phyloP scores from a whole-genome alignment of 2,888 invertebrate species.

The Muscina levida region DNA sequence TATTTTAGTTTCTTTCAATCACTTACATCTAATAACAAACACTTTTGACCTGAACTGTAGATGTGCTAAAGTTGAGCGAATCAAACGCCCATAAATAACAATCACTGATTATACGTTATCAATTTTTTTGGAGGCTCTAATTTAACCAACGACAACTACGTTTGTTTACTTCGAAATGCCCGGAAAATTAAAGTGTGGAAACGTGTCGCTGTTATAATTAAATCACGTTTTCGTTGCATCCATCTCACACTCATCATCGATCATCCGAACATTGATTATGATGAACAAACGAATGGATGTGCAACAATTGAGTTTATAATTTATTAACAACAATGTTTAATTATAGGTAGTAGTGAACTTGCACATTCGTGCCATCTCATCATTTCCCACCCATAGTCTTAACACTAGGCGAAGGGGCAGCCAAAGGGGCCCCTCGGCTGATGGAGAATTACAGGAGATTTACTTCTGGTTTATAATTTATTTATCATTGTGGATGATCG shows the following conservation, averaged over 20 bases:
- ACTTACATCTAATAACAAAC: too few species aligned
- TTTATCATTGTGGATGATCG: slow-evolving; percentile 26
- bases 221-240: slow-evolving; percentile 40
- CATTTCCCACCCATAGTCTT: background rate
- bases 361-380: background rate
- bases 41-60: too few species aligned
- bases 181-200: slow-evolving; percentile 23
- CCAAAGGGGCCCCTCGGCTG: background rate
- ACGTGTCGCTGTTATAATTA: slow-evolving; percentile 38
- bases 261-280: slow-evolving; percentile 9
- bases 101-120: background rate
- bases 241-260: background rate
- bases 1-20: too few species aligned
- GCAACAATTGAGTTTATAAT: slow-evolving; percentile 1
- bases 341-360: slow-evolving; percentile 7
- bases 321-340: slow-evolving; percentile 14
- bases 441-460: background rate
- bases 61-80: too few species aligned
- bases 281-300: slow-evolving; percentile 11
- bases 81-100: background rate
- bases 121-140: background rate
- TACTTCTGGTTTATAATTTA: slow-evolving; percentile 46
- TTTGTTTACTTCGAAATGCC: slow-evolving; percentile 4
- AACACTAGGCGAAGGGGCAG: background rate
- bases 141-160: too few species aligned